These are phyloP conservation scores for Eulemur rufifrons DNA, from an alignment of 2,113 vertebrate genomes.

Conservation along the genomic window DNA sequence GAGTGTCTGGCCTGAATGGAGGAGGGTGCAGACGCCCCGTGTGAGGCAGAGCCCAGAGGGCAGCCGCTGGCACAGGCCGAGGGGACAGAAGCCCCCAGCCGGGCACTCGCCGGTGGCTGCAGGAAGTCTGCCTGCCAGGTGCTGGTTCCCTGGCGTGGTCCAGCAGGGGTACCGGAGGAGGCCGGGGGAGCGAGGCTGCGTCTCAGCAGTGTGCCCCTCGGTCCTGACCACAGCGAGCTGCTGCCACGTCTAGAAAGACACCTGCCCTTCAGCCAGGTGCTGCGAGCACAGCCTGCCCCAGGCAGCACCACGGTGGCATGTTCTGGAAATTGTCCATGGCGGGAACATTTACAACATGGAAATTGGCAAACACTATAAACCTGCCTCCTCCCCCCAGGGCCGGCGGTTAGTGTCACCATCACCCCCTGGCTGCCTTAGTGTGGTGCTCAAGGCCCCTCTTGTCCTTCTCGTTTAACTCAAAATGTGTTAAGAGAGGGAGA, in stretches of 20 bases:
- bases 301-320: too few relatives aligned
- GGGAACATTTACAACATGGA: not conserved
- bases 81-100: not conserved
- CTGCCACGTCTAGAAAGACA: not conserved
- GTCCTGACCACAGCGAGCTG: not conserved
- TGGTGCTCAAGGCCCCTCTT: not conserved
- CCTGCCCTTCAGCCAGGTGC: not conserved
- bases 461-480: not conserved
- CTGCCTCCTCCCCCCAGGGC: not conserved
- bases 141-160: not conserved
- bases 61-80: fast-evolving
- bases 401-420: fast-evolving
- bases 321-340: fast-evolving
- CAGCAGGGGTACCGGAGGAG: not conserved
- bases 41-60: not conserved
- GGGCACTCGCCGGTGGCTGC: fast-evolving
- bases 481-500: not conserved
- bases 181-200: not conserved
- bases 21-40: not conserved
- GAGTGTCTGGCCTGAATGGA: not conserved
- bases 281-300: too few relatives aligned
- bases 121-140: fast-evolving
- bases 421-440: not conserved
- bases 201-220: not conserved
- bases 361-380: too few relatives aligned